A percentile compares a stretch with the other conserved stretches of the same genome.
Conservation (phyloP, 2,113 vertebrate genomes). For the Cacatua alba region DNA sequence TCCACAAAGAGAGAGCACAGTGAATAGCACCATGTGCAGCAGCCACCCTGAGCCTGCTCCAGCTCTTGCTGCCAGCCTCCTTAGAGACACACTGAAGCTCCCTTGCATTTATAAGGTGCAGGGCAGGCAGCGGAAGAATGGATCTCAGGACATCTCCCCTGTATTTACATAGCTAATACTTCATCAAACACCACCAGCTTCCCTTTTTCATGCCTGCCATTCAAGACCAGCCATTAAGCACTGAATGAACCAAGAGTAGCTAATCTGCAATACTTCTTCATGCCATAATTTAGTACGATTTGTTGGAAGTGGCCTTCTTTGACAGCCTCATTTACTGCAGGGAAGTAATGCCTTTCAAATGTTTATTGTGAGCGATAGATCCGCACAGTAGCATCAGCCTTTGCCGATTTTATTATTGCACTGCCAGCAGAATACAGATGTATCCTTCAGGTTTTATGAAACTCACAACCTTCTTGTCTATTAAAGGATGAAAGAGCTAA, state of each 20-base stretch:
- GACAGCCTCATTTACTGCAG: constrained; percentile 16
- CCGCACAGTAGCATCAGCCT: background rate
- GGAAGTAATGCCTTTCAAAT: background rate
- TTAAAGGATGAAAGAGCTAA: constrained; percentile 11
- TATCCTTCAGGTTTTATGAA: constrained; percentile 36
- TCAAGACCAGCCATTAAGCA: accelerated
- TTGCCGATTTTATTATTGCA: background rate
- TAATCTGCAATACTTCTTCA: background rate
- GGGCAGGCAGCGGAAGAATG: background rate
- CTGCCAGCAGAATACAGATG: background rate
- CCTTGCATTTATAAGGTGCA: background rate
- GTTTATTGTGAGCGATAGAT: constrained; percentile 20
- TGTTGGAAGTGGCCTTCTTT: constrained; percentile 13
- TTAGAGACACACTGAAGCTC: background rate
- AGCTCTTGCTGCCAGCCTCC: background rate
- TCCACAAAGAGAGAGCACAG: background rate
- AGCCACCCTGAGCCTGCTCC: background rate
- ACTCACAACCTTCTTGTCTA: background rate
- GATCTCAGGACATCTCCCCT: background rate
- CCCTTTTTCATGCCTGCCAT: background rate
- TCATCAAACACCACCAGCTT: background rate
- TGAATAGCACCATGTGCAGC: accelerated
- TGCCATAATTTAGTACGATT: background rate
- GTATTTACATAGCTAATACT: background rate
- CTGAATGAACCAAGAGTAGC: background rate